Conservation (phyloP, 2,113 vertebrate species). For the Parotia lawesii region DNA sequence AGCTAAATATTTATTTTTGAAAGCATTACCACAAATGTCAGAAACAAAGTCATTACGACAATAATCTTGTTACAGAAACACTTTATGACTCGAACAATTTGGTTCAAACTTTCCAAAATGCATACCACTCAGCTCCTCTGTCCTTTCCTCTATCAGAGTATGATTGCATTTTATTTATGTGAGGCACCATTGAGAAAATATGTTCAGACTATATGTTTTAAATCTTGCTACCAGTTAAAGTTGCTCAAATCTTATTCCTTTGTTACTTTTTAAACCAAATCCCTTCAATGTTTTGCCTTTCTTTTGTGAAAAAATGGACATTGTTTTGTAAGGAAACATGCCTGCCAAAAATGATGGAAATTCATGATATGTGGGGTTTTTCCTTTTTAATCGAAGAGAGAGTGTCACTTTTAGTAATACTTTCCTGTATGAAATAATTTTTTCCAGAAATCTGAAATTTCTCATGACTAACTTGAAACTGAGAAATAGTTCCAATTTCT, state of each 20-base stretch:
- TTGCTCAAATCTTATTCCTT: background rate
- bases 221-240: background rate
- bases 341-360: background rate
- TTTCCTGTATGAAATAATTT: background rate
- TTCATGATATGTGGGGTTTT: rapidly evolving
- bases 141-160: background rate
- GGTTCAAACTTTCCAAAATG: background rate
- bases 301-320: background rate
- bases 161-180: background rate
- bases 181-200: background rate
- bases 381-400: background rate
- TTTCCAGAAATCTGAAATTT: background rate
- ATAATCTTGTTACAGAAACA: conserved; percentile 4
- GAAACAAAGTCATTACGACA: conserved; percentile 18
- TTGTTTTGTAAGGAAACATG: background rate
- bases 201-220: background rate
- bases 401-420: background rate
- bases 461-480: background rate
- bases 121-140: background rate
- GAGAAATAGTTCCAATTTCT: background rate
- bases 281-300: background rate
- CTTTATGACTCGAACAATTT: background rate
- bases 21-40: background rate
- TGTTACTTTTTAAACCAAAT: background rate
- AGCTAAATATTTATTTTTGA: conserved; percentile 38